A percentile compares a stretch with the other conserved stretches of the same genome.
Evolutionary conservation across 2,888 invertebrate species (phyloP).

Genomic region (Cosmia pyralina): DNA sequence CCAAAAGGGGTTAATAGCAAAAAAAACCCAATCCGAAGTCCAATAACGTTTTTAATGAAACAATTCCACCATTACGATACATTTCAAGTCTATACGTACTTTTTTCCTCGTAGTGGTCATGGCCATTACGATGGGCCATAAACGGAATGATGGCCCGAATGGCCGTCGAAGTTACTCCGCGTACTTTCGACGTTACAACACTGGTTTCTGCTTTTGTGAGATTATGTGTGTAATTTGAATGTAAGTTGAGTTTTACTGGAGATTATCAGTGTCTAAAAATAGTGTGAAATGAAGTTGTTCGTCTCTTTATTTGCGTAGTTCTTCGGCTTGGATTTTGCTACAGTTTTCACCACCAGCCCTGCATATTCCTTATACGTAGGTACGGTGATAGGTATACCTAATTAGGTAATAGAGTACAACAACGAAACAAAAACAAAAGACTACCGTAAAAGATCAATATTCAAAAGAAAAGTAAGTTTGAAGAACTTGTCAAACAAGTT

Average conservation of each 20-base stretch:
- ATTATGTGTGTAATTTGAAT: conserved; percentile 40
- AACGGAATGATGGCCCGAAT: conserved; percentile 79
- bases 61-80: conserved; percentile 76
- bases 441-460: too few species aligned
- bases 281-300: background rate
- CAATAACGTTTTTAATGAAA: conserved; percentile 77
- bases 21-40: conserved; percentile 53
- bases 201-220: conserved; percentile 32
- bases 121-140: conserved; percentile 80
- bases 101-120: conserved; percentile 72
- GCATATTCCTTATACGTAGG: too few species aligned
- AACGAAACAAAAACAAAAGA: background rate
- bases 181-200: conserved; percentile 74
- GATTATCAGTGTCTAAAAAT: background rate
- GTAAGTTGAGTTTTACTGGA: background rate
- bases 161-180: conserved; percentile 76
- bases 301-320: background rate
- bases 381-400: background rate
- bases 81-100: conserved; percentile 68
- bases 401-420: background rate
- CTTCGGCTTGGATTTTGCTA: background rate
- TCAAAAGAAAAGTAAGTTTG: background rate
- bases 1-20: conserved; percentile 47
- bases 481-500: background rate
- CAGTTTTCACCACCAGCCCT: background rate